Conservation (phyloP, 2,113 vertebrate genomes). For the Recurvirostra avosetta region DNA sequence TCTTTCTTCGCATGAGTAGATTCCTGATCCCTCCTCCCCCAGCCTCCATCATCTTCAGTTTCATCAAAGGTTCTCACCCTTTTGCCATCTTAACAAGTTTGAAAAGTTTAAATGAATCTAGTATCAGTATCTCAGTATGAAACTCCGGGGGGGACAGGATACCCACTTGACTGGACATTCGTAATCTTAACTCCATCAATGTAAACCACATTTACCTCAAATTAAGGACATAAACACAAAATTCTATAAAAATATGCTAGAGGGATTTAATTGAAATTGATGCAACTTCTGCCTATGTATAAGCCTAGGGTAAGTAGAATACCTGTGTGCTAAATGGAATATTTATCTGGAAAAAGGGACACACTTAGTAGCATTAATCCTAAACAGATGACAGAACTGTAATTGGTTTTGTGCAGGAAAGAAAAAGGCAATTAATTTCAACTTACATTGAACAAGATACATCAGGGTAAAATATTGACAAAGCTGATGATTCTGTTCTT, state of each 20-base stretch:
- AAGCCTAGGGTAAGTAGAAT: background rate
- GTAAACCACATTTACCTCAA: background rate
- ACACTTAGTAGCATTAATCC: background rate
- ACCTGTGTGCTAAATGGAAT: background rate
- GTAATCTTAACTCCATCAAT: background rate
- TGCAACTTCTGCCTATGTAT: background rate
- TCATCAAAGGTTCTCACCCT: background rate
- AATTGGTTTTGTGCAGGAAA: conserved; percentile 30
- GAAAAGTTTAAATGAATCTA: background rate
- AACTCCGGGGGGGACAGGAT: background rate
- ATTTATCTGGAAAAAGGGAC: background rate
- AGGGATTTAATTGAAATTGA: background rate
- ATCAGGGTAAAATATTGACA: conserved; percentile 63
- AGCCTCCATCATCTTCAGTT: background rate
- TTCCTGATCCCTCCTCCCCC: background rate
- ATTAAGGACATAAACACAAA: background rate
- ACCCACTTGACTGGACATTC: background rate
- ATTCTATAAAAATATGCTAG: background rate
- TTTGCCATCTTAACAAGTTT: background rate
- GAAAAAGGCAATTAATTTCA: conserved; percentile 66
- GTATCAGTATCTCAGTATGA: background rate
- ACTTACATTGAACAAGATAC: conserved; percentile 55
- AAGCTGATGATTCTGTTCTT: conserved; percentile 50
- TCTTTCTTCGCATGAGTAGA: background rate
- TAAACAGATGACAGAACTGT: conserved; percentile 12